Evolutionary conservation across 2,797 vertebrate species (phyloP).

Genomic region (Melopsittacus undulatus): DNA sequence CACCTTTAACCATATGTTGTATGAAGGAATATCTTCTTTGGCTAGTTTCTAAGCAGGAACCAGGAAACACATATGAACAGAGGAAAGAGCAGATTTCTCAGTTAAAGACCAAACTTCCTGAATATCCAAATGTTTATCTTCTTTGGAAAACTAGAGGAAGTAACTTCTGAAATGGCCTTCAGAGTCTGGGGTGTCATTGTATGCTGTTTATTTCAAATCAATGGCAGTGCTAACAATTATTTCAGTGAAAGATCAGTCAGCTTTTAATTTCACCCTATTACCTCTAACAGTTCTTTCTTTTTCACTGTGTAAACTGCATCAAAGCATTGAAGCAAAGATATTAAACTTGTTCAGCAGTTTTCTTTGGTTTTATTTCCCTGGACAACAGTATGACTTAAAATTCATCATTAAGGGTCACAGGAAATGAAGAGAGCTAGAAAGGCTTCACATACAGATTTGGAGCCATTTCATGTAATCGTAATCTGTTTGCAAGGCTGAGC

Average conservation of each 20-base stretch:
- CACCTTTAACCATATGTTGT: background rate
- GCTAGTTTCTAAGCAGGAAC: background rate
- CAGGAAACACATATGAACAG: background rate
- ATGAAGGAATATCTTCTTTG: background rate
- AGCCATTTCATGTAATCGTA: background rate
- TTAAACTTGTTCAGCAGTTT: background rate
- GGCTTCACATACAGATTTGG: background rate
- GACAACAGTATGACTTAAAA: background rate
- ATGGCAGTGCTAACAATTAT: background rate
- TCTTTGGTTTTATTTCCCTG: constrained; percentile 13
- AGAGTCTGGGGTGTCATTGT: background rate
- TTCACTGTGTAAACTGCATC: background rate
- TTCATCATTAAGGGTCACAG: background rate
- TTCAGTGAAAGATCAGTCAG: background rate
- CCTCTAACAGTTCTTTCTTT: background rate
- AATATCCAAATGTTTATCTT: background rate
- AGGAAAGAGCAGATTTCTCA: background rate
- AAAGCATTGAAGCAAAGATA: background rate
- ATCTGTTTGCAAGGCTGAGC: background rate
- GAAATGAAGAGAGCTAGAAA: background rate
- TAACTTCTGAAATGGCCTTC: background rate
- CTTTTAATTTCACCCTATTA: background rate
- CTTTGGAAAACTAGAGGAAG: background rate
- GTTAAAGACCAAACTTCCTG: background rate
- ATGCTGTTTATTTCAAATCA: background rate